A percentile compares a stretch with the other conserved stretches of the same genome.
Conservation (phyloP, 2,113 vertebrate genomes). For the Himantopus leucocephalus region DNA sequence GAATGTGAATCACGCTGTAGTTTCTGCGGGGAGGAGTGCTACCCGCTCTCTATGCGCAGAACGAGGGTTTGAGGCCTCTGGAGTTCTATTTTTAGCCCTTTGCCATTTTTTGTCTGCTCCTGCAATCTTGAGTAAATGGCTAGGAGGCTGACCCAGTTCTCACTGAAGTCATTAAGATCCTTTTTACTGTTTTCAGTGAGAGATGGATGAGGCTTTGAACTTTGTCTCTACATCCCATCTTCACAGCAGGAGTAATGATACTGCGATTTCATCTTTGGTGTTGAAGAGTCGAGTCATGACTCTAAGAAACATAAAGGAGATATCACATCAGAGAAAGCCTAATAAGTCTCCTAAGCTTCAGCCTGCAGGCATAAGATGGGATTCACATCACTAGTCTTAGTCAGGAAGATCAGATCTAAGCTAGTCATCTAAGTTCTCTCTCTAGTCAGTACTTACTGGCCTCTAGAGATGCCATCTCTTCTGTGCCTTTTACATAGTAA, state of each 20-base stretch:
- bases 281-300: background rate
- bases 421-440: background rate
- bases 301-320: background rate
- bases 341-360: constrained; percentile 1
- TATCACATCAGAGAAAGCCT: background rate
- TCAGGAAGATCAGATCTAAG: background rate
- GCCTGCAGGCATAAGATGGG: background rate
- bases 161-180: background rate
- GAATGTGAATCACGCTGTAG: background rate
- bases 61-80: fast-evolving
- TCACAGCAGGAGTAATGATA: background rate
- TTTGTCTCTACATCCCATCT: background rate
- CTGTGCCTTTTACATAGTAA: background rate
- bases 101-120: background rate
- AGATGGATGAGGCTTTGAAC: constrained; percentile 1
- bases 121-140: background rate
- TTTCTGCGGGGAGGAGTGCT: background rate
- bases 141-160: background rate
- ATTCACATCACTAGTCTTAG: background rate
- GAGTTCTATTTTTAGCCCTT: background rate
- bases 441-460: background rate
- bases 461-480: background rate
- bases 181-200: background rate
- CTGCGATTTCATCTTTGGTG: background rate
- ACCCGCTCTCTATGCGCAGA: fast-evolving